Base-by-base conservation (phyloP, 2,888 invertebrate genomes). In the Parasteatoda lunata region DNA sequence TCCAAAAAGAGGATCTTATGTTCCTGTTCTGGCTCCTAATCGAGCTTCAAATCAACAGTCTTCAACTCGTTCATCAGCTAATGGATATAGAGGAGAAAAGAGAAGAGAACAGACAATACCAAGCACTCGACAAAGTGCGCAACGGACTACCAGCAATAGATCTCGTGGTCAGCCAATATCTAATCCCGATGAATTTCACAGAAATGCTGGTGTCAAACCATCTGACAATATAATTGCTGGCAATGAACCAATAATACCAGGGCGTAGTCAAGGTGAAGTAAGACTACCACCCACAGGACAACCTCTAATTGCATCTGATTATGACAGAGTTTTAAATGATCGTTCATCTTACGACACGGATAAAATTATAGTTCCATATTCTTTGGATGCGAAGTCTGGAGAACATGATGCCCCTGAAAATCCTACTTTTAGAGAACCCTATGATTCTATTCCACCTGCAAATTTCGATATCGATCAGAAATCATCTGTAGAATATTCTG, bases 21-120 rank as follows among this genome's bases (percentile, higher is more conserved):
- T 86, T 15, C 85, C 85, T 8, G 71, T 86, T 30, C 76, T 86
- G 4, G 3, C 76, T 11, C 85, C 85, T n/a, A 47, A 71, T 30
- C 49, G 84, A 52, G 71, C 11, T 1, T 68, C 75, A 51, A n/a
- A 75, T 3, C 69, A 65, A n/a, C 59, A 48, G 11, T 13, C 11
- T 30, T 77, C 77, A 13, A 2, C 30, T 30, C 84, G 68, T 30
- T 45, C 69, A 48, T 51, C 82, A 0, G 45, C 9, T 48, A 52
- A 83, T 45, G 49, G 77, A n/a, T 83, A 71, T 65, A 15, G 72
- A 30, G 48, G 65, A 68, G 71, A 54, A 51, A 51, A 8, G 66
- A 71, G 15, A 47, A n/a, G 9, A 3, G 48, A 8, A 49, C n/a
- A 51, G 13, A 0, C 15, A 5, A 70, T 54, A 47, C 15, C 54